Base-by-base conservation (phyloP, 2,113 vertebrate species). In the Opisthocomus hoazin region DNA sequence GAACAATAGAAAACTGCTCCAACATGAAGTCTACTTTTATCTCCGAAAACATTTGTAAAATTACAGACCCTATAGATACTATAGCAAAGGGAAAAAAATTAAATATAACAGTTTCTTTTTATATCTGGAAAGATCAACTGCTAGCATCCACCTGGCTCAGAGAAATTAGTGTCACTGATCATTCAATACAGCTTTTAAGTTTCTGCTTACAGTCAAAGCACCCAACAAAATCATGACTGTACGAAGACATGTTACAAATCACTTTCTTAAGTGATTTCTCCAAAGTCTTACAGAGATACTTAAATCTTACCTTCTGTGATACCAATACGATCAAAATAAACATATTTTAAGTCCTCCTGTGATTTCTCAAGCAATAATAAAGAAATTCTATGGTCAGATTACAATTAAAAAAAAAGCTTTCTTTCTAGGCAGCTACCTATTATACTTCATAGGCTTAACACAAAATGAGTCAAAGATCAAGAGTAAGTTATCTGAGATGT, bases 381-480 rank as follows among this genome's bases (percentile, higher is more conserved):
- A 94, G 73, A 93, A 90, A 93, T 58, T 66, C 48, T 78, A 30
- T 23, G 13, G 54, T 61, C 46, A 88, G 91, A 94, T 91, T 83
- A 91, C 41, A 97, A 82, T 90, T 79, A 45, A 34, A 23, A 88
- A 80, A 41, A 94, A 95, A 82, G 83, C 88, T 92, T 97, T 85
- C 68, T 93, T 95, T 66, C 61, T 18, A 45, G 43, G 63, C 81
- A 97, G 90, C 91, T 80, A 61, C 92, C 80, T 85, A 85, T 96
- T 96, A 97, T 39, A 56, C 76, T 96, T 89, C 96, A 97, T 88
- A 97, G 95, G 95, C 93, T 96, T 97, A 97, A 97, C 95, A 97
- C 94, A 97, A 95, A 95, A 97, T 30, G 77, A 98, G 98, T 98
- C 97, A 98, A 97, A 98, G 98, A 97, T 97, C 97, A 98, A 96